These are phyloP conservation scores for Myiothlypis chrysogaster DNA, from an alignment of 2,797 vertebrate genomes.

Conservation along the genomic window DNA sequence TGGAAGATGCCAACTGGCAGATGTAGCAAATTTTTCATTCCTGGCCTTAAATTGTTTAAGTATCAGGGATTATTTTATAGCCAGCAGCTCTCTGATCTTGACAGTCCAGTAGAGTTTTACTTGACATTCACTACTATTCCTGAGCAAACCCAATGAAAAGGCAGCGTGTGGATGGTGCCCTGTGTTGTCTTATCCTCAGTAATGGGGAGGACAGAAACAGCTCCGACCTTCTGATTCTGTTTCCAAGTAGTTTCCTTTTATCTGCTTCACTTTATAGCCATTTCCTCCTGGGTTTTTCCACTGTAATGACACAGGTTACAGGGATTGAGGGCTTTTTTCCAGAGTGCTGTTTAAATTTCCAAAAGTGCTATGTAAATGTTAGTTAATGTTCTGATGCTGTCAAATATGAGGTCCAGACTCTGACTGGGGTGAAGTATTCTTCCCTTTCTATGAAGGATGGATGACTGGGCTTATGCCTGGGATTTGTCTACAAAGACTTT, in stretches of 20 bases:
- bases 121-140: background rate
- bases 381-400: background rate
- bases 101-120: background rate
- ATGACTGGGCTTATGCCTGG: background rate
- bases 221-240: background rate
- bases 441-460: background rate
- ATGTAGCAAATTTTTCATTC: background rate
- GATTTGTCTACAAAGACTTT: background rate
- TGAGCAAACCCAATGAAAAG: background rate
- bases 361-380: background rate
- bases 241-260: background rate
- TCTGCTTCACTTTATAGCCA: background rate
- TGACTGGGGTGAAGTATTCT: background rate
- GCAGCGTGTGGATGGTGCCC: background rate
- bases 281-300: background rate
- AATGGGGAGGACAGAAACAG: background rate
- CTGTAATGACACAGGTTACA: background rate
- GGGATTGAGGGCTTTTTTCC: background rate
- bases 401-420: background rate
- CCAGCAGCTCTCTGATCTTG: background rate
- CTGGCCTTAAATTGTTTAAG: background rate
- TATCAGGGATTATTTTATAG: background rate
- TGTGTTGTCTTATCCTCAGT: background rate
- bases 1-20: background rate
- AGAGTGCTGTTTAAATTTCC: background rate